Evolutionary conservation across 2,888 invertebrate species (phyloP), one percentile per base, ranked within the genome.

Genomic region (Drosophila aldrichi): DNA sequence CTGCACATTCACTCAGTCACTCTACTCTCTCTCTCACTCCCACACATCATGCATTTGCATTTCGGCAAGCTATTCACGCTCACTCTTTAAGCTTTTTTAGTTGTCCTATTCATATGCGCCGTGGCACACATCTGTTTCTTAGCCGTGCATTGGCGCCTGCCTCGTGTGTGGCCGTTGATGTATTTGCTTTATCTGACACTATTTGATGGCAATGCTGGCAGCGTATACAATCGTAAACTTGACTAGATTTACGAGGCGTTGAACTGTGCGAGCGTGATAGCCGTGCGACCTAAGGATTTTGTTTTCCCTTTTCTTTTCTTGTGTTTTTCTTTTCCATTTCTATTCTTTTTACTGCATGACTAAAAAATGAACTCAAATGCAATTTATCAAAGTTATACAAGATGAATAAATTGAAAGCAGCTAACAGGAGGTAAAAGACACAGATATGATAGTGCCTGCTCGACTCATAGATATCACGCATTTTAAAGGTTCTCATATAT

Each of bases 231-330:
- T 74, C 59, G 75, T 54, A 83, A 87, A 77, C 59, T 64, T 61
- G 64, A 59, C 63, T 77, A 73, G 85, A 80, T 80, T 80, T 85
- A 70, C 80, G 76, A 78, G 67, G 51, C 88, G 70, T 84, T 81
- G 81, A 81, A 81, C 81, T 88, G 65, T 82, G 63, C 56, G 62
- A 77, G 48, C 56, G 41, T 34, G 59, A 71, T 32, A 46, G 32
- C 38, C 34, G 25, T 34, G 38, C 16, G 54, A 29, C 52, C 63
- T 56, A 62, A 63, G 62, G 44, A 52, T 16, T 38, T 44, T 40
- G 20, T 40, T 34, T 46, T 46, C 9, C 46, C 22, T 29, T 49
- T 55, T n/a, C 38, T 36, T 38, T 48, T 12, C 18, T 36, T 41
- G 22, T 43, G 43, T 34, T 18, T 55, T 44, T 48, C 34, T 60